Evolutionary conservation across 2,113 vertebrate species (phyloP).

Genomic region (Centropristis striata): DNA sequence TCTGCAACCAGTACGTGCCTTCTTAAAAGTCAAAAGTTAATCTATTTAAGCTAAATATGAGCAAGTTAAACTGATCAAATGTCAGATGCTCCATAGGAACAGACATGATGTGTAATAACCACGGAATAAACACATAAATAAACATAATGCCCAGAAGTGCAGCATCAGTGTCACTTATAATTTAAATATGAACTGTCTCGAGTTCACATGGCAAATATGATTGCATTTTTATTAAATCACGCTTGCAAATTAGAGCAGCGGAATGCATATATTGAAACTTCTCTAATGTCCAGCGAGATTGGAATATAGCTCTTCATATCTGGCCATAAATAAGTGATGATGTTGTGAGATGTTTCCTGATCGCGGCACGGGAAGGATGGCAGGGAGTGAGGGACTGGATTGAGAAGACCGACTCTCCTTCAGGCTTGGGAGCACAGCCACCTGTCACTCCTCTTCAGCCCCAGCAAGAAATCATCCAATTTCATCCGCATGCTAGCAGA

Average conservation of each 20-base stretch:
- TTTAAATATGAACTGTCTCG: constrained; percentile 38
- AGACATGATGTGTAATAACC: constrained; percentile 40
- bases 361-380: constrained; percentile 58
- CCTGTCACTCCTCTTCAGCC: constrained; percentile 84
- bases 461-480: constrained; percentile 84
- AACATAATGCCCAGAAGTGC: constrained; percentile 50
- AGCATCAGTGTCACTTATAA: constrained; percentile 40
- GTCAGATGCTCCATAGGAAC: constrained; percentile 24
- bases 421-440: constrained; percentile 81
- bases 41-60: constrained; percentile 5
- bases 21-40: constrained; percentile 14
- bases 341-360: constrained; percentile 75
- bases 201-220: constrained; percentile 31
- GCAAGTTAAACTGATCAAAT: constrained; percentile 31
- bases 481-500: constrained; percentile 75
- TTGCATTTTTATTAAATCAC: constrained; percentile 60
- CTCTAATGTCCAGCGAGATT: constrained; percentile 62
- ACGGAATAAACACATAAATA: constrained; percentile 59
- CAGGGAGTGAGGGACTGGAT: constrained; percentile 60
- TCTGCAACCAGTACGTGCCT: background rate
- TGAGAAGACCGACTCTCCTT: constrained; percentile 74
- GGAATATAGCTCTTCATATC: constrained; percentile 72
- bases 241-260: constrained; percentile 40
- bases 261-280: constrained; percentile 60
- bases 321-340: constrained; percentile 79